Conservation (phyloP, 2,888 invertebrate genomes). For the Pycnomerus fuliginosus region DNA sequence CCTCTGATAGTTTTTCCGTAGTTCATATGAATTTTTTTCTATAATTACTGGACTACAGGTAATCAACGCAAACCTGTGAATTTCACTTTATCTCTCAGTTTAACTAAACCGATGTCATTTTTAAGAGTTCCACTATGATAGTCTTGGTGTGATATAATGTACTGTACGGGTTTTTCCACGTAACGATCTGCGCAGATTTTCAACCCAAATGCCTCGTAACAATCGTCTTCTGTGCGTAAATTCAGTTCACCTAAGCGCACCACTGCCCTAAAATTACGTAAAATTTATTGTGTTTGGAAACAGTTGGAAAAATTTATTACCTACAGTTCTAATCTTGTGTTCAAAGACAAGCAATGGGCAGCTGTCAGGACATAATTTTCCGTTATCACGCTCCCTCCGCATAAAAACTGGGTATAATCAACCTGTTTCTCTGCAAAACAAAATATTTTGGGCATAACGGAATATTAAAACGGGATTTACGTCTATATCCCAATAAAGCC, state of each 20-base stretch:
- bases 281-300: conserved; percentile 5
- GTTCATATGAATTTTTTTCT: no score
- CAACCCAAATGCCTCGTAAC: conserved; percentile 40
- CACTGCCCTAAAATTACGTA: conserved; percentile 52
- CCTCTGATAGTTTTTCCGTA: no score
- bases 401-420: conserved; percentile 39
- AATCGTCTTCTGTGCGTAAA: conserved; percentile 51
- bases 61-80: conserved; percentile 45
- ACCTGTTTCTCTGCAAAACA: conserved; percentile 32
- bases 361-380: conserved; percentile 60
- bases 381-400: conserved; percentile 58
- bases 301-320: conserved; percentile 30
- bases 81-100: conserved; percentile 48
- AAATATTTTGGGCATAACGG: conserved; percentile 1
- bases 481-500: conserved; percentile 57
- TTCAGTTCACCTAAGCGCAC: conserved; percentile 67
- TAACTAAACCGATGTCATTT: conserved; percentile 62
- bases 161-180: conserved; percentile 57
- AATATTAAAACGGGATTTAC: neutral
- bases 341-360: conserved; percentile 57
- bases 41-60: no score
- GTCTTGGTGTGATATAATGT: conserved; percentile 55
- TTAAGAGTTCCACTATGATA: conserved; percentile 55
- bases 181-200: conserved; percentile 50
- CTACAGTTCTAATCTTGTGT: conserved; percentile 41